Percentiles rank a stretch among this genome's conserved stretches.
Conservation (phyloP, 2,797 vertebrate species). For the Rhinatrema bivittatum region DNA sequence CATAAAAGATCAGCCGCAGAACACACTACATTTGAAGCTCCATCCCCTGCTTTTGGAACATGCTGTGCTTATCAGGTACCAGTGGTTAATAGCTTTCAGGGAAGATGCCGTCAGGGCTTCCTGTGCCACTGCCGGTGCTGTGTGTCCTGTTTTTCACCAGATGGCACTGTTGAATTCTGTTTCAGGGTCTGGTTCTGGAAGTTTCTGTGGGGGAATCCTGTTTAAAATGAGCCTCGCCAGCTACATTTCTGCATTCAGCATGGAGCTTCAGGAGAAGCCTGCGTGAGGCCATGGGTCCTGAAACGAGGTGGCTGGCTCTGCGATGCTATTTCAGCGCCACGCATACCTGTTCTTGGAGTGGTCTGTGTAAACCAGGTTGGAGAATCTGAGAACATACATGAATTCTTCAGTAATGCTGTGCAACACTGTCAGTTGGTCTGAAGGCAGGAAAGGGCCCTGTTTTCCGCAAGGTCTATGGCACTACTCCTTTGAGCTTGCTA, state of each 20-base stretch:
- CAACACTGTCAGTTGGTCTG: too few relatives aligned
- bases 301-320: slow-evolving; percentile 1
- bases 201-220: slow-evolving; percentile 53
- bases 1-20: too few relatives aligned
- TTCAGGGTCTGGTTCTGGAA: slow-evolving; percentile 63
- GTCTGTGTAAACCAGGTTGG: slow-evolving; percentile 8
- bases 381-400: slow-evolving; percentile 8
- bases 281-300: slow-evolving; percentile 18
- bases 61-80: too few relatives aligned
- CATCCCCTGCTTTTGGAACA: too few relatives aligned
- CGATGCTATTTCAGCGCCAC: neutral
- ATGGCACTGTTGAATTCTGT: slow-evolving; percentile 74
- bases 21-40: too few relatives aligned
- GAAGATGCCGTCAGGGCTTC: too few relatives aligned
- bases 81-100: too few relatives aligned
- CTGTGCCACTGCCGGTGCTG: slow-evolving; percentile 13
- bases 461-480: too few relatives aligned
- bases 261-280: slow-evolving; percentile 27
- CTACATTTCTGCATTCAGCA: slow-evolving; percentile 31
- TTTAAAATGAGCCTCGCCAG: slow-evolving; percentile 37
- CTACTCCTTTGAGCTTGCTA: too few relatives aligned
- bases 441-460: too few relatives aligned
- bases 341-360: slow-evolving; percentile 2
- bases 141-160: slow-evolving; percentile 61
- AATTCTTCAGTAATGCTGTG: too few relatives aligned